Evolutionary conservation across 1,140 invertebrate species (phyloP), one percentile per base, ranked within the genome.

Genomic region (Atta texana): DNA sequence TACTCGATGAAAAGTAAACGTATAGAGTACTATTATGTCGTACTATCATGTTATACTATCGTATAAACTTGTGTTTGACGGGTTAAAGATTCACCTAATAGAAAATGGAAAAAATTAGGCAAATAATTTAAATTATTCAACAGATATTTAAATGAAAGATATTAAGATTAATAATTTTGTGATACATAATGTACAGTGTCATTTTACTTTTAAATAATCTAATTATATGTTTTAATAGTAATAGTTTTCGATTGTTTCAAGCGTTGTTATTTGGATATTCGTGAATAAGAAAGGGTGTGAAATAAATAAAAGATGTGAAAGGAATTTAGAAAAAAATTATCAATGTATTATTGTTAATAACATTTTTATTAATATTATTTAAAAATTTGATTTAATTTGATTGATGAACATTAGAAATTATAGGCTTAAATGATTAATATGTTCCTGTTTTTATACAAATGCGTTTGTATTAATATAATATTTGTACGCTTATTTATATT

Each of bases 1-100:
- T 16, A 81, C 53, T 82, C 68, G 68, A 28, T 21, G 53, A 3
- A 72, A 24, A 39, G 53, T 72, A 74, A 82, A 59, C 5, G 12
- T 44, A 31, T 4, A 6, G 31, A 31, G 0, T 57, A 28, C 53
- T 57, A 44, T 72, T 66, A 57, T 34, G 16, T 80, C 76, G 21
- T 21, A n/a, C n/a, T n/a, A 34, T 39, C 18, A 34, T 2, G 28
- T 64, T n/a, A 44, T 12, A 12, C 21, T 61, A 7, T 21, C 68
- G 10, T 57, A 5, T 6, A 51, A 71, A 44, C 53, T 31, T 68
- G 21, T 57, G 34, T 21, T 18, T 31, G 18, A 21, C 3, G 21
- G 51, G 21, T 66, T 66, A 28, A 16, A 78, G 28, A 66, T 61
- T 61, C 12, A 21, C 12, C 6, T 78, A 14, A 80, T n/a, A 31